These are phyloP conservation scores for Urophycis tenuis DNA, from an alignment of 2,797 vertebrate genomes.

Conservation along the genomic window DNA sequence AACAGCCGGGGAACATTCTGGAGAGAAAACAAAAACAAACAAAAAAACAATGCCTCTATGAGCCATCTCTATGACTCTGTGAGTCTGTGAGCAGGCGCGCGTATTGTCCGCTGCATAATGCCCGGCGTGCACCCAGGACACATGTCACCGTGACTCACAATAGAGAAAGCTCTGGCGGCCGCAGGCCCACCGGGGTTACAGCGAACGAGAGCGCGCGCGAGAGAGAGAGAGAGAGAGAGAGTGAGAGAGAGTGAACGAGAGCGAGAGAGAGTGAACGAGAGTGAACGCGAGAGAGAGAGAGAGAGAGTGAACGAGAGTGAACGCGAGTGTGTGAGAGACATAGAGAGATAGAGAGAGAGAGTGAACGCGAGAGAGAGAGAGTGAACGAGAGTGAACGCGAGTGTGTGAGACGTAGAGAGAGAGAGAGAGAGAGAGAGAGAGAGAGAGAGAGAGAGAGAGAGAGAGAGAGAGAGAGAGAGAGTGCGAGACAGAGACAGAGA, in stretches of 20 bases:
- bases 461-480: too few species aligned
- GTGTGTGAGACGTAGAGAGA: too few species aligned
- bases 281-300: too few species aligned
- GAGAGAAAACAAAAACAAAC: too few species aligned
- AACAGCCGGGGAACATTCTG: too few species aligned
- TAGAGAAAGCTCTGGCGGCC: conserved; percentile 41
- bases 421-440: neutral
- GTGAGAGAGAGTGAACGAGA: neutral
- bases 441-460: neutral
- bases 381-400: too few species aligned
- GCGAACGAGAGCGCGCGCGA: neutral
- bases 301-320: too few species aligned
- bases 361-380: too few species aligned
- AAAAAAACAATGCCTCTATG: too few species aligned
- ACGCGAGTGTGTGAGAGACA: neutral
- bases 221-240: neutral
- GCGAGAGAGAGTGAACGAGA: neutral
- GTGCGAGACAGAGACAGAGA: too few species aligned
- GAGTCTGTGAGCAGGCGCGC: conserved; percentile 28
- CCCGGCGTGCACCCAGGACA: conserved; percentile 4
- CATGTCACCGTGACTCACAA: conserved; percentile 20
- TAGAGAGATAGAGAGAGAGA: neutral
- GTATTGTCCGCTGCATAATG: conserved; percentile 54
- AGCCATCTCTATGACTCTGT: too few species aligned
- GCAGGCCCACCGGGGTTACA: neutral